phyloP scores from a whole-genome alignment of 2,888 invertebrate species.

The Blomia tropicalis region DNA sequence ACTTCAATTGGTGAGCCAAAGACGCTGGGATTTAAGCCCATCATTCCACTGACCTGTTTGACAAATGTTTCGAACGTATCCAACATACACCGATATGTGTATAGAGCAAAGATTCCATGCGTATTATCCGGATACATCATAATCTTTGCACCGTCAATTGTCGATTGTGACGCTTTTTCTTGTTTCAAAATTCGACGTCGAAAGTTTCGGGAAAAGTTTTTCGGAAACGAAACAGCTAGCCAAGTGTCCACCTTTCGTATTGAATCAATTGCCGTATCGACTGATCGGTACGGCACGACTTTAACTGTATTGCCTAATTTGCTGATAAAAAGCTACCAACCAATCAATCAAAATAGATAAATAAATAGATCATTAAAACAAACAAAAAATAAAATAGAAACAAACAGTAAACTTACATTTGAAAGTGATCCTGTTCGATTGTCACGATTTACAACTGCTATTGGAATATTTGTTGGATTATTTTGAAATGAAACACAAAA shows the following conservation, averaged over 20 bases:
- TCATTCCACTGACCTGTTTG: constrained; percentile 51
- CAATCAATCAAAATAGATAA: not conserved
- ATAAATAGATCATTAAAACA: not conserved
- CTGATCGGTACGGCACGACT: constrained; percentile 27
- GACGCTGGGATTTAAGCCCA: constrained; percentile 62
- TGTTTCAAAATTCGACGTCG: constrained; percentile 56
- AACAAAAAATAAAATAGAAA: not conserved
- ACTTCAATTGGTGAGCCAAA: constrained; percentile 41
- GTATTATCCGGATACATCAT: constrained; percentile 81
- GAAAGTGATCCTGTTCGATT: not conserved
- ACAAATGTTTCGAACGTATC: constrained; percentile 72
- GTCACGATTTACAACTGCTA: constrained; percentile 20
- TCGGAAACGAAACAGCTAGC: constrained; percentile 72
- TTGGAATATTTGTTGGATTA: constrained; percentile 18
- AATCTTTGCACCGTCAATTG: constrained; percentile 66
- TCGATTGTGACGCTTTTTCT: constrained; percentile 66
- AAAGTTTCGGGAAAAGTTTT: constrained; percentile 72
- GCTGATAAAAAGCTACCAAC: not conserved
- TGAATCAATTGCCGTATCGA: constrained; percentile 51
- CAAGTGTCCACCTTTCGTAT: constrained; percentile 61
- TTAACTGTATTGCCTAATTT: not conserved
- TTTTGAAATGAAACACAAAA: constrained; percentile 16
- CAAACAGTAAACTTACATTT: not conserved
- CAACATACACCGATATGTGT: constrained; percentile 61
- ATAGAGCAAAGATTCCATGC: constrained; percentile 44